A percentile compares a stretch with the other conserved stretches of the same genome.
phyloP scores from a whole-genome alignment of 2,888 invertebrate species.

The Dendrolimus pini region DNA sequence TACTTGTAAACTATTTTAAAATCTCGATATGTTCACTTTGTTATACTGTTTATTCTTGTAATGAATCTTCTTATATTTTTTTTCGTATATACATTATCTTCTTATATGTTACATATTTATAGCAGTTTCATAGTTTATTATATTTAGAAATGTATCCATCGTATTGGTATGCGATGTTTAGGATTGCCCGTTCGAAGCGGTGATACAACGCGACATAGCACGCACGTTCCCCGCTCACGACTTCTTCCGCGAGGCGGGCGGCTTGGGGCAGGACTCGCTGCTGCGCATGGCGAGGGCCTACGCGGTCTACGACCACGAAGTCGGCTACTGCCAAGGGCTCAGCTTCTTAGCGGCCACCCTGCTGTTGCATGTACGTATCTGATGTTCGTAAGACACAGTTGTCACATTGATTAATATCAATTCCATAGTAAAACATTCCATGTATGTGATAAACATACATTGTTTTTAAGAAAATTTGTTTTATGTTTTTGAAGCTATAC shows the following conservation, averaged over 20 bases:
- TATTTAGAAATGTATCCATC: too few relatives aligned
- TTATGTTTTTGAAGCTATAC: too few relatives aligned
- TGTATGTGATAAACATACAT: too few relatives aligned
- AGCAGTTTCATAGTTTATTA: too few relatives aligned
- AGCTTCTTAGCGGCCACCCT: slow-evolving; percentile 98
- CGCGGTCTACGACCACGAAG: slow-evolving; percentile 97
- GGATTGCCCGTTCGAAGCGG: slow-evolving; percentile 96
- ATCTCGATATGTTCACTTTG: too few relatives aligned
- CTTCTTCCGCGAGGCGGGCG: slow-evolving; percentile 96
- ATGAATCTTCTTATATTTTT: too few relatives aligned
- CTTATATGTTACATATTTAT: too few relatives aligned
- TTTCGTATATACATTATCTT: too few relatives aligned
- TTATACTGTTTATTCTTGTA: too few relatives aligned
- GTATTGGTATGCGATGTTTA: slow-evolving; percentile 35
- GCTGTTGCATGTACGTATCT: slow-evolving; percentile 89
- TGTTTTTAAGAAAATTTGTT: too few relatives aligned
- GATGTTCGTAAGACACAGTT: background rate
- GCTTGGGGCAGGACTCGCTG: slow-evolving; percentile 96
- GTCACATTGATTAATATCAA: slow-evolving; percentile 1
- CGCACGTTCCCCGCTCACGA: slow-evolving; percentile 99
- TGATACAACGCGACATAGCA: slow-evolving; percentile 97
- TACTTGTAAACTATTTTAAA: too few relatives aligned
- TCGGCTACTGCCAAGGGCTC: slow-evolving; percentile 99
- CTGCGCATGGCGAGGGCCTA: slow-evolving; percentile 98
- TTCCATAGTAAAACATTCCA: too few relatives aligned